Evolutionary conservation across 2,797 vertebrate genomes (phyloP).

Genomic region (Eptatretus atami): DNA sequence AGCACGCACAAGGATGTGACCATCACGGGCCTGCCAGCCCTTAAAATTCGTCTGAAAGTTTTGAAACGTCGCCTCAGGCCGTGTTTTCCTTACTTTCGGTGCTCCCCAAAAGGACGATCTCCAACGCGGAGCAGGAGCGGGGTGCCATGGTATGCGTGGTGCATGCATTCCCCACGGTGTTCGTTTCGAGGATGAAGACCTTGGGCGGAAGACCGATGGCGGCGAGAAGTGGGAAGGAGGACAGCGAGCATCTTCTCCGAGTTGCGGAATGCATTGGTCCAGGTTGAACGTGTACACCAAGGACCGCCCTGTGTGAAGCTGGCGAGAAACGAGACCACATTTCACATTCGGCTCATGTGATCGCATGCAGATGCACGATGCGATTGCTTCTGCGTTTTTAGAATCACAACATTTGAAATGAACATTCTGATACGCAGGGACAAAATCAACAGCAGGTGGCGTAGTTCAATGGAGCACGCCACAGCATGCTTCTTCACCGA

Average conservation of each 20-base stretch:
- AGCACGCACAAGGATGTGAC: constrained; percentile 29
- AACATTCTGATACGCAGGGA: too few species aligned
- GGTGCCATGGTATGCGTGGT: constrained; percentile 12
- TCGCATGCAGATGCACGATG: too few species aligned
- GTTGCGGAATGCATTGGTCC: constrained; percentile 42
- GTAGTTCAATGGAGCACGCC: too few species aligned
- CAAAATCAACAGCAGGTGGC: too few species aligned
- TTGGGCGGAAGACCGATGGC: constrained; percentile 10
- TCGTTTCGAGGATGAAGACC: neutral
- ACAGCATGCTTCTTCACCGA: too few species aligned
- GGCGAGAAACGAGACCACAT: too few species aligned
- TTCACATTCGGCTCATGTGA: too few species aligned
- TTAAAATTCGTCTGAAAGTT: constrained; percentile 18
- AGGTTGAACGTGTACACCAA: constrained; percentile 44
- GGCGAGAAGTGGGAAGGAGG: constrained; percentile 11
- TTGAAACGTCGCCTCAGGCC: constrained; percentile 19
- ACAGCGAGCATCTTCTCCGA: constrained; percentile 40
- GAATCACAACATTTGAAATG: too few species aligned
- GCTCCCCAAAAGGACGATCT: constrained; percentile 20
- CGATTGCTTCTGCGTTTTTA: too few species aligned
- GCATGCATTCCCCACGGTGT: neutral
- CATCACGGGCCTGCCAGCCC: constrained; percentile 36
- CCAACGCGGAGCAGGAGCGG: constrained; percentile 24
- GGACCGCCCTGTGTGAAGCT: constrained; percentile 15
- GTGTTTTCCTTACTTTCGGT: constrained; percentile 13